A percentile compares a stretch with the other conserved stretches of the same genome.
Evolutionary conservation across 2,888 invertebrate genomes (phyloP).

Genomic region (Prostheceraeus crozeri): DNA sequence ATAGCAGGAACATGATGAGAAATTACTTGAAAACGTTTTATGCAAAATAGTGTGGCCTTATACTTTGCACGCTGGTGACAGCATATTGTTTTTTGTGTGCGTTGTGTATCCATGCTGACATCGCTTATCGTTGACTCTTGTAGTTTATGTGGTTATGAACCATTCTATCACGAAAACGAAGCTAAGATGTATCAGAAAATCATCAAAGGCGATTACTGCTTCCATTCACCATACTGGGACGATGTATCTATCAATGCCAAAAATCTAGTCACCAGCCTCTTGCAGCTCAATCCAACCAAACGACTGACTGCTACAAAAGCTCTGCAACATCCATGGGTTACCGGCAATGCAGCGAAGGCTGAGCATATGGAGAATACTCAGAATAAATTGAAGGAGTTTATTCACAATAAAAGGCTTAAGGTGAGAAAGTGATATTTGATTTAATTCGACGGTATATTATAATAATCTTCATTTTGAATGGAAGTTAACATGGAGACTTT

Average conservation of each 20-base stretch:
- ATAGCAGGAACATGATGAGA: too few relatives aligned
- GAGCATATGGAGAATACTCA: slow-evolving; percentile 48
- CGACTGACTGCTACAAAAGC: slow-evolving; percentile 49
- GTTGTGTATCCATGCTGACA: too few relatives aligned
- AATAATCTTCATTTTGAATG: too few relatives aligned
- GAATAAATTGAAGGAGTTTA: slow-evolving; percentile 52
- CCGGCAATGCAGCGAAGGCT: slow-evolving; percentile 45
- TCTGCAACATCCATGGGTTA: slow-evolving; percentile 51
- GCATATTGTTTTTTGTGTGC: too few relatives aligned
- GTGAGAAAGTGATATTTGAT: too few relatives aligned
- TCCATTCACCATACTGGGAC: slow-evolving; percentile 53
- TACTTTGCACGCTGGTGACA: too few relatives aligned
- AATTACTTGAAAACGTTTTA: too few relatives aligned
- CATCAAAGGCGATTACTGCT: slow-evolving; percentile 50
- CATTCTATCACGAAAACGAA: slow-evolving; percentile 52
- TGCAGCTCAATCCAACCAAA: slow-evolving; percentile 46
- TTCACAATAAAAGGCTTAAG: too few relatives aligned
- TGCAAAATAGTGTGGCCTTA: too few relatives aligned
- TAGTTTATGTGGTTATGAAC: slow-evolving; percentile 56
- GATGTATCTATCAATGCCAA: slow-evolving; percentile 54
- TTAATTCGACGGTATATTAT: too few relatives aligned
- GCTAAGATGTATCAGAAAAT: slow-evolving; percentile 51
- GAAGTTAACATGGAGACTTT: too few relatives aligned
- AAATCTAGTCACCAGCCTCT: slow-evolving; percentile 48
- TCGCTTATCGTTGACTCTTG: too few relatives aligned